Evolutionary conservation across 2,888 invertebrate species (phyloP).

Genomic region (Heteromyza rotundicornis): DNA sequence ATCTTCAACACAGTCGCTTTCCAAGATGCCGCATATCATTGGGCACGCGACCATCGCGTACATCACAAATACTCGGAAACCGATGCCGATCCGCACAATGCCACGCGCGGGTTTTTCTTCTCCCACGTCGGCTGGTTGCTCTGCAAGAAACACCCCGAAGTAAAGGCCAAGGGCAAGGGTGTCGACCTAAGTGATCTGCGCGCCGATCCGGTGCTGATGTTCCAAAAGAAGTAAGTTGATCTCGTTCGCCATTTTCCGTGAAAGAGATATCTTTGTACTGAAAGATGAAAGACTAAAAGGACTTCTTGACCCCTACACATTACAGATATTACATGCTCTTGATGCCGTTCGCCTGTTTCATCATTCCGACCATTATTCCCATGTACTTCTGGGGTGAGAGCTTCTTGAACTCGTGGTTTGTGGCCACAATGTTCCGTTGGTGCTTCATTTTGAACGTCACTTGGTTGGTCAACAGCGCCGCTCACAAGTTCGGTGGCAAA

Average conservation of each 20-base stretch:
- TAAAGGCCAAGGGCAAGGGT: conserved; percentile 83
- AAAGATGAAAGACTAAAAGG: too few relatives aligned
- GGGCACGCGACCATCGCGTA: conserved; percentile 82
- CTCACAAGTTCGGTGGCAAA: conserved; percentile 79
- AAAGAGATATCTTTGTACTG: not conserved
- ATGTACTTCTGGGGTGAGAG: conserved; percentile 80
- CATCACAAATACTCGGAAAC: conserved; percentile 95
- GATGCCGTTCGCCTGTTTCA: conserved; percentile 77
- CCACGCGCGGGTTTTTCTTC: conserved; percentile 93
- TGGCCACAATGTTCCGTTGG: conserved; percentile 77
- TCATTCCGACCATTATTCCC: conserved; percentile 77
- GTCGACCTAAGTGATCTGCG: conserved; percentile 85
- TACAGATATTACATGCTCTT: conserved; percentile 74
- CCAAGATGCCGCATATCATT: conserved; percentile 81
- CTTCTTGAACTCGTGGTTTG: conserved; percentile 70
- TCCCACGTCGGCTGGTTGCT: conserved; percentile 95
- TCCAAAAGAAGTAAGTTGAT: conserved; percentile 87
- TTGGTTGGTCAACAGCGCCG: conserved; percentile 89
- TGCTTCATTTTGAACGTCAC: conserved; percentile 81
- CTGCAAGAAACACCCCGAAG: conserved; percentile 88
- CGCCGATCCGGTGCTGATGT: conserved; percentile 80
- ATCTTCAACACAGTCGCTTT: conserved; percentile 89
- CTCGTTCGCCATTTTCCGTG: too few relatives aligned
- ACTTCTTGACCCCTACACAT: too few relatives aligned
- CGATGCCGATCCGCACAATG: conserved; percentile 93